Conservation (phyloP, 2,113 vertebrate genomes). For the Larimichthys crocea region DNA sequence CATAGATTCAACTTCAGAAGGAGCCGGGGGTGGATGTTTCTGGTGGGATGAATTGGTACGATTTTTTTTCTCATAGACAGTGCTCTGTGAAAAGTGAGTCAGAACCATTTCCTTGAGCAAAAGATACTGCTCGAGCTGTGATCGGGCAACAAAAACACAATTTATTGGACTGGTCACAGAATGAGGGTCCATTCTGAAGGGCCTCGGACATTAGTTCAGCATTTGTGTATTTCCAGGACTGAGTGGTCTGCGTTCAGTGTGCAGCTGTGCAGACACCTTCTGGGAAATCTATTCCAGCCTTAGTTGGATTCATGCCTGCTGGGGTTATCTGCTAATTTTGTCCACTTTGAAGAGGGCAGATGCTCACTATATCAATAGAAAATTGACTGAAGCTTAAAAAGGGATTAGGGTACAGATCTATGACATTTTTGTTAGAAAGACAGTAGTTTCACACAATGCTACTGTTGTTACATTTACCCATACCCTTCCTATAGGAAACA, state of each 20-base stretch:
- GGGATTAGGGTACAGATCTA: slow-evolving; percentile 59
- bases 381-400: slow-evolving; percentile 59
- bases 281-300: slow-evolving; percentile 56
- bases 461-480: background rate
- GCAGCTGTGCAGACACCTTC: slow-evolving; percentile 50
- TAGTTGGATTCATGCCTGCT: slow-evolving; percentile 52
- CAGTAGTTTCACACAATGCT: background rate
- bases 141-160: slow-evolving; percentile 16
- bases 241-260: slow-evolving; percentile 26
- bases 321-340: slow-evolving; percentile 67
- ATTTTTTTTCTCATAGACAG: slow-evolving; percentile 32
- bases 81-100: slow-evolving; percentile 30
- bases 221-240: slow-evolving; percentile 31
- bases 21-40: slow-evolving; percentile 50
- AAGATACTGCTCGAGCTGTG: background rate
- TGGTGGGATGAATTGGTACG: slow-evolving; percentile 38
- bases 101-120: background rate
- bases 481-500: background rate
- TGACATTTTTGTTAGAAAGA: slow-evolving; percentile 13
- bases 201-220: slow-evolving; percentile 11
- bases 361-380: slow-evolving; percentile 56
- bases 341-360: slow-evolving; percentile 61
- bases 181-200: slow-evolving; percentile 6
- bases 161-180: background rate
- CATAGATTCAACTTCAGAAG: slow-evolving; percentile 46